These are phyloP conservation scores for Anthoscopus minutus DNA, from an alignment of 2,113 vertebrate species.

Conservation along the genomic window DNA sequence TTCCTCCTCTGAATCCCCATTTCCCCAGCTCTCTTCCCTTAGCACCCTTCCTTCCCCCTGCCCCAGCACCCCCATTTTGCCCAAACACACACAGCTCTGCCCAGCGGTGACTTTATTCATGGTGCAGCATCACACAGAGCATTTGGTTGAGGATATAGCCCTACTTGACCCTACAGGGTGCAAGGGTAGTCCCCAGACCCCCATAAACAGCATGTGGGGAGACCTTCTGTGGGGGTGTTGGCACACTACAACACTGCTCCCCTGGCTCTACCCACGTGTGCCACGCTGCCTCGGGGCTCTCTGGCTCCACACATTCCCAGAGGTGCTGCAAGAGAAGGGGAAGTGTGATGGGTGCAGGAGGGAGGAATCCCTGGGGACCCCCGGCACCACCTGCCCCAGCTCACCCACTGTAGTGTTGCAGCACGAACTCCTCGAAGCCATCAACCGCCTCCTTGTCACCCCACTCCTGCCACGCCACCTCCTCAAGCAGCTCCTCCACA, in stretches of 20 bases:
- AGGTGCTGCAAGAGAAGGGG: background rate
- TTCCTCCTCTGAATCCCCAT: background rate
- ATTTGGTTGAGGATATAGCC: background rate
- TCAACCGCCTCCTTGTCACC: conserved; percentile 77
- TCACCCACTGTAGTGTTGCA: conserved; percentile 7
- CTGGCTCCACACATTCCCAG: background rate
- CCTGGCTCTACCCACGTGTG: background rate
- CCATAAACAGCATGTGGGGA: background rate
- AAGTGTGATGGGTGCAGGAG: background rate
- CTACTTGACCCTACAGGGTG: background rate
- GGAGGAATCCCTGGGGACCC: accelerated
- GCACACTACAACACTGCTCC: background rate
- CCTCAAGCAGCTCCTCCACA: conserved; percentile 86
- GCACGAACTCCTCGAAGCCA: conserved; percentile 76
- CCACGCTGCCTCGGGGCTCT: background rate
- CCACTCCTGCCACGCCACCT: conserved; percentile 69
- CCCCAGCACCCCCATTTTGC: background rate
- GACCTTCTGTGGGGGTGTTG: background rate
- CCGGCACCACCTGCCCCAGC: accelerated
- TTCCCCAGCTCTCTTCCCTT: background rate
- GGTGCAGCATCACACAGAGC: background rate
- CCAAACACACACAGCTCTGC: background rate
- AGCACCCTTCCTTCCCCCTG: background rate
- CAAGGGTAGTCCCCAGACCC: accelerated
- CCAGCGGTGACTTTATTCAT: background rate